phyloP scores from a whole-genome alignment of 2,113 vertebrate species.

The Himantopus leucocephalus region DNA sequence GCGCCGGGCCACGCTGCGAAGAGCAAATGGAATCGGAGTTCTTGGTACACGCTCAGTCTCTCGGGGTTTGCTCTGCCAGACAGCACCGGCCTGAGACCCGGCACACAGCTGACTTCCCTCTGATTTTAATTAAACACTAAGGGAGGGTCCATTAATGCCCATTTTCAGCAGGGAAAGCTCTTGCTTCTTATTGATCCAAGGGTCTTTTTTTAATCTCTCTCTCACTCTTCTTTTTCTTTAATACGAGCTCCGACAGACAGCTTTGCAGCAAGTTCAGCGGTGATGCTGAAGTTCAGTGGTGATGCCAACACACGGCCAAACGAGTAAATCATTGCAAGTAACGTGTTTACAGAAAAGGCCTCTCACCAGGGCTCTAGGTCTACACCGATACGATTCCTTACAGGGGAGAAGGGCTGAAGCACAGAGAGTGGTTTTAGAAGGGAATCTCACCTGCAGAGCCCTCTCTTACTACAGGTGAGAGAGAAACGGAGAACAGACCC shows the following conservation, averaged over 20 bases:
- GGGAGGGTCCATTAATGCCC: not conserved
- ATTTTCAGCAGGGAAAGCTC: not conserved
- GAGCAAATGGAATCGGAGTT: not conserved
- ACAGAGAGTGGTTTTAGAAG: rapidly evolving
- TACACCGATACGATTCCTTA: rapidly evolving
- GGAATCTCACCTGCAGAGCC: not conserved
- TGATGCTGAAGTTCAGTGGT: not conserved
- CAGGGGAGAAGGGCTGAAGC: not conserved
- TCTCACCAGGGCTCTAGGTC: not conserved
- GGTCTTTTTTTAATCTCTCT: not conserved
- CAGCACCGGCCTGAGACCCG: not conserved
- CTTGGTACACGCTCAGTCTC: rapidly evolving
- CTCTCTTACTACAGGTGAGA: not conserved
- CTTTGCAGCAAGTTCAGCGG: not conserved
- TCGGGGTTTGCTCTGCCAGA: not conserved
- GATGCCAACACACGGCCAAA: not conserved
- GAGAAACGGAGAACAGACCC: not conserved
- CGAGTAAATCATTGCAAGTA: not conserved
- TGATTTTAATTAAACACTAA: not conserved
- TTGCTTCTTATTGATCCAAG: not conserved
- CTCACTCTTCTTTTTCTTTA: not conserved
- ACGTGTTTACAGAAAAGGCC: not conserved
- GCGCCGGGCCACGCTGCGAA: not conserved
- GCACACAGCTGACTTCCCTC: not conserved
- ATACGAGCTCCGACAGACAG: not conserved